phyloP scores from a whole-genome alignment of 2,888 invertebrate genomes.

The Tetragnatha montana region DNA sequence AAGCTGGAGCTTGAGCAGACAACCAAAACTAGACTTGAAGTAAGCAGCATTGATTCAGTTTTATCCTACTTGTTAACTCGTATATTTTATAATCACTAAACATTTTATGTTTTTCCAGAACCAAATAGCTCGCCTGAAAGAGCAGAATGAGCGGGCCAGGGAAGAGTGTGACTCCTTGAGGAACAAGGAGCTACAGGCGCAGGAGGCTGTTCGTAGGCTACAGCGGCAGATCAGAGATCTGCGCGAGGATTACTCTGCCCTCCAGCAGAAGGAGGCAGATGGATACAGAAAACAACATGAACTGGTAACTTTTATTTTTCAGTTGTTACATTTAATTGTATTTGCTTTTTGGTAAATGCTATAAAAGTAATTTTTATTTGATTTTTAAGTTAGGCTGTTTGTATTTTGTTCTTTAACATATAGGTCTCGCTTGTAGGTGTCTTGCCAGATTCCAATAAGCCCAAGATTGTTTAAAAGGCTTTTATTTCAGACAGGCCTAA shows the following conservation, averaged over 20 bases:
- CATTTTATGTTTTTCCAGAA: constrained; percentile 76
- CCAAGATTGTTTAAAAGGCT: not conserved
- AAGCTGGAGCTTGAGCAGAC: constrained; percentile 93
- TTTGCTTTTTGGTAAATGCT: not conserved
- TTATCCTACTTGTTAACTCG: not conserved
- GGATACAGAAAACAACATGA: constrained; percentile 84
- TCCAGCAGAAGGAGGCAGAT: constrained; percentile 86
- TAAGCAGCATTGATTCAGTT: constrained; percentile 67
- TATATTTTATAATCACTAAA: not conserved
- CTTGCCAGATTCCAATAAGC: not conserved
- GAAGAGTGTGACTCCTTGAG: constrained; percentile 84
- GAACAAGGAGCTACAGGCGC: constrained; percentile 84
- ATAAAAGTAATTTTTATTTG: not conserved
- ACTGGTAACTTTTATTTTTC: constrained; percentile 78
- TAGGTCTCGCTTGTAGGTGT: too few species aligned
- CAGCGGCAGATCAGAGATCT: constrained; percentile 82
- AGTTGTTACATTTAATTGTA: not conserved
- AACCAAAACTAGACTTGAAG: constrained; percentile 90
- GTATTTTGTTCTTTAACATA: too few species aligned
- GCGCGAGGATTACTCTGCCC: constrained; percentile 85
- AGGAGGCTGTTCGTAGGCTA: constrained; percentile 86
- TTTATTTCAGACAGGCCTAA: too few species aligned
- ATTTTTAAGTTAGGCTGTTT: not conserved
- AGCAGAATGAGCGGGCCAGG: constrained; percentile 84
- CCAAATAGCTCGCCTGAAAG: constrained; percentile 83